A percentile compares a stretch with the other conserved stretches of the same genome.
Conservation (phyloP, 2,797 vertebrate genomes). For the Pseudopleuronectes americanus region DNA sequence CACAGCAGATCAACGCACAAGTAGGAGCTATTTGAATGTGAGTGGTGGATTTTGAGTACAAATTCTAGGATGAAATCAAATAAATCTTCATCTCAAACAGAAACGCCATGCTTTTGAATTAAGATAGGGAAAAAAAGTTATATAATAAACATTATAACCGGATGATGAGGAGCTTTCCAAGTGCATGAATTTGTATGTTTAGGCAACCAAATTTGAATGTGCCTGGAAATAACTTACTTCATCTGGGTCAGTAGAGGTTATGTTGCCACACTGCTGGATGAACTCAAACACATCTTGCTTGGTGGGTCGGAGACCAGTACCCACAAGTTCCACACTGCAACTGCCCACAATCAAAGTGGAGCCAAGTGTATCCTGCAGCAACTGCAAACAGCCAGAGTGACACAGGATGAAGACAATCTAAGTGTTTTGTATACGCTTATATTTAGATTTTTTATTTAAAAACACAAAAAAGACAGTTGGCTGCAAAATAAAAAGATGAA, state of each 20-base stretch:
- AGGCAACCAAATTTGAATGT: no score
- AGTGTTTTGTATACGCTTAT: not conserved
- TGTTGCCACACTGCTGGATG: slow-evolving; percentile 83
- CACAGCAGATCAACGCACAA: no score
- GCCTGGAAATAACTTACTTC: slow-evolving; percentile 67
- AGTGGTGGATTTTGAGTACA: no score
- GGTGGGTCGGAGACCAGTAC: slow-evolving; percentile 77
- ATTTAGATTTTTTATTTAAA: not conserved
- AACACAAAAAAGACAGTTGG: not conserved
- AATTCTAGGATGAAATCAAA: no score
- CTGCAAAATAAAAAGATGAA: not conserved
- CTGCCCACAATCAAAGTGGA: slow-evolving; percentile 67
- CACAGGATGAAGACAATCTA: not conserved
- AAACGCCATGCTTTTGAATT: no score
- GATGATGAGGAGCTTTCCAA: no score
- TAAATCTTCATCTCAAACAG: no score
- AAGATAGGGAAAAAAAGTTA: no score
- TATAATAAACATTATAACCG: no score
- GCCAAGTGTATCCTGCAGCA: slow-evolving; percentile 81
- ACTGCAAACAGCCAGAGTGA: slow-evolving; percentile 56
- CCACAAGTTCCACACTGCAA: slow-evolving; percentile 32
- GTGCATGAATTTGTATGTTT: no score
- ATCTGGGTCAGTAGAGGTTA: slow-evolving; percentile 61
- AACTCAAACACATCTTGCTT: slow-evolving; percentile 86
- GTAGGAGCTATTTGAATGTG: no score